Percentiles rank a stretch among this genome's conserved stretches.
These are phyloP conservation scores for Metellina segmentata DNA, from an alignment of 2,888 invertebrate genomes.

Conservation along the genomic window DNA sequence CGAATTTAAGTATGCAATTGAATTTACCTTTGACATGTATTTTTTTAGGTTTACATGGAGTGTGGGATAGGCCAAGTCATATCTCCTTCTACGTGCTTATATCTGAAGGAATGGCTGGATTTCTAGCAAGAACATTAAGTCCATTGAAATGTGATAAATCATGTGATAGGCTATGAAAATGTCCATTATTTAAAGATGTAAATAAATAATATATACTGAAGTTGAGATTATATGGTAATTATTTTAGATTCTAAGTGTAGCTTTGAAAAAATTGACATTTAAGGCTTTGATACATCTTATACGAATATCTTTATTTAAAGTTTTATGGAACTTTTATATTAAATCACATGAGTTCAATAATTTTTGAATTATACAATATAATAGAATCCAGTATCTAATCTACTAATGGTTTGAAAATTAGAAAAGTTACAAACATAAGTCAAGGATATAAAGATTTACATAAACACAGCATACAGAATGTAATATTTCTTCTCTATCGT, in stretches of 20 bases:
- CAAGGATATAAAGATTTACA: not conserved
- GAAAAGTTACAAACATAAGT: not conserved
- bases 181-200: conserved; percentile 37
- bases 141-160: conserved; percentile 21
- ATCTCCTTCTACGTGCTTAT: conserved; percentile 59
- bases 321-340: not conserved
- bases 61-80: conserved; percentile 34
- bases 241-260: too few relatives aligned
- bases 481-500: not conserved
- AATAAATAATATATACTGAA: not conserved
- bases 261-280: too few relatives aligned
- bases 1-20: too few relatives aligned
- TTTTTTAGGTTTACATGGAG: conserved; percentile 46
- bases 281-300: not conserved
- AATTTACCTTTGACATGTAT: not conserved
- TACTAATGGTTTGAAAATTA: not conserved
- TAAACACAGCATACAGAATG: not conserved
- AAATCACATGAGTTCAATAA: not conserved
- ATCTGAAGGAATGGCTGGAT: conserved; percentile 69
- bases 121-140: conserved; percentile 17
- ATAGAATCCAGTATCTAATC: not conserved
- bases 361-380: not conserved
- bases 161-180: not conserved
- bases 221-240: too few relatives aligned
- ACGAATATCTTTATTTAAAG: not conserved